Conservation (phyloP, 2,888 invertebrate genomes). For the Microdon myrmicae region DNA sequence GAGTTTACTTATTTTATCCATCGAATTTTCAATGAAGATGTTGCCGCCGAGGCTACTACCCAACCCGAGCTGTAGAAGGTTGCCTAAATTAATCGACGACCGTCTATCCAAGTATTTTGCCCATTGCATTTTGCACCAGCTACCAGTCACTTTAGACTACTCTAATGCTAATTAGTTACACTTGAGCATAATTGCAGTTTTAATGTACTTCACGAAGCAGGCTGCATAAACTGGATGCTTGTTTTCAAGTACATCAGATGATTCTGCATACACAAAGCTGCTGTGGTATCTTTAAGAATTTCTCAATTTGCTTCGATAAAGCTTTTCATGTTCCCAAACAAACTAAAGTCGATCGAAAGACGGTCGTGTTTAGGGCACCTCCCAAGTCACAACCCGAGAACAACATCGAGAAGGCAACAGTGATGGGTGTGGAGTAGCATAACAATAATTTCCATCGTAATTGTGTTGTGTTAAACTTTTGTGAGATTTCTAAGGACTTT, state of each 20-base stretch:
- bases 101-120: not conserved
- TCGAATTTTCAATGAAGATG: too few relatives aligned
- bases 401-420: constrained; percentile 55
- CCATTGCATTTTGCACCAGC: not conserved
- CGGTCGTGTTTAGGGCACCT: constrained; percentile 19
- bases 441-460: constrained; percentile 46
- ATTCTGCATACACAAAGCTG: constrained; percentile 32
- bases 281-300: constrained; percentile 32
- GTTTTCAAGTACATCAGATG: not conserved
- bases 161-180: constrained; percentile 51
- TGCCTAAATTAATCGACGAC: too few relatives aligned
- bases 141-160: constrained; percentile 1
- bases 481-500: constrained; percentile 47
- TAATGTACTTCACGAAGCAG: constrained; percentile 12
- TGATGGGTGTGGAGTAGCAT: constrained; percentile 25
- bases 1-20: constrained; percentile 44
- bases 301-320: constrained; percentile 43
- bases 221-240: constrained; percentile 13
- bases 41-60: too few relatives aligned
- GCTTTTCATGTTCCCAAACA: constrained; percentile 21
- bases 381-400: too few relatives aligned
- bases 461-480: constrained; percentile 51
- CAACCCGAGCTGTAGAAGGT: too few relatives aligned
- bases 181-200: constrained; percentile 43
- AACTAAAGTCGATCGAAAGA: constrained; percentile 37